These are phyloP conservation scores for Cryptoleucopteryx plumbea DNA, from an alignment of 2,113 vertebrate genomes.

Conservation along the genomic window DNA sequence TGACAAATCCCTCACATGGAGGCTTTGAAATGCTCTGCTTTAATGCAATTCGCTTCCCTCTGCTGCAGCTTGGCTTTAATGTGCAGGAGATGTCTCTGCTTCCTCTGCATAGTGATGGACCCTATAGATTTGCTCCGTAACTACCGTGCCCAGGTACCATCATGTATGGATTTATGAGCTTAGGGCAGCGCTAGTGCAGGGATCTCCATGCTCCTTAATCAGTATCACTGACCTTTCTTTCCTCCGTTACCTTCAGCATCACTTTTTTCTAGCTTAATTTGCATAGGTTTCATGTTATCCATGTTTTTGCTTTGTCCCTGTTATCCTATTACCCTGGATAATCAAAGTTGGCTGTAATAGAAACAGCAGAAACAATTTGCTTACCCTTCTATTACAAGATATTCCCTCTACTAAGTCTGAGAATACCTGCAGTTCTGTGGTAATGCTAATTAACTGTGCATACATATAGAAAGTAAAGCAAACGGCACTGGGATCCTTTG, in stretches of 20 bases:
- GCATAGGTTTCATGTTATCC: slow-evolving; percentile 34
- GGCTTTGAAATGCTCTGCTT: slow-evolving; percentile 23
- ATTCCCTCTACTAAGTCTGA: slow-evolving; percentile 33
- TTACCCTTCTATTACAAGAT: slow-evolving; percentile 53
- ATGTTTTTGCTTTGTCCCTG: slow-evolving; percentile 52
- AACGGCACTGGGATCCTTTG: background rate
- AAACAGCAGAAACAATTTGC: slow-evolving; percentile 57
- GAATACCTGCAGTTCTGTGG: slow-evolving; percentile 49
- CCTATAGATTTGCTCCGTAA: background rate
- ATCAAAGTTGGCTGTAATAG: slow-evolving; percentile 58
- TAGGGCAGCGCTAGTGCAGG: background rate
- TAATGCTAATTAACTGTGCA: slow-evolving; percentile 53
- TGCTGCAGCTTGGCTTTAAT: slow-evolving; percentile 4
- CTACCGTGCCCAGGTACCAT: background rate
- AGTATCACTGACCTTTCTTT: slow-evolving; percentile 20
- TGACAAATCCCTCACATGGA: slow-evolving; percentile 50
- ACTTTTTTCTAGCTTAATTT: background rate
- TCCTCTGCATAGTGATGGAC: background rate
- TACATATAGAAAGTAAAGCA: slow-evolving; percentile 46
- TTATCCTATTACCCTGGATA: slow-evolving; percentile 62
- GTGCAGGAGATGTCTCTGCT: background rate
- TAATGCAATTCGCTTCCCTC: slow-evolving; percentile 8
- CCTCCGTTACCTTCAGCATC: background rate
- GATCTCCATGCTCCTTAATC: background rate
- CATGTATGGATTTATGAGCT: background rate